These are phyloP conservation scores for Lonchura striata DNA, from an alignment of 2,113 vertebrate genomes.

Conservation along the genomic window DNA sequence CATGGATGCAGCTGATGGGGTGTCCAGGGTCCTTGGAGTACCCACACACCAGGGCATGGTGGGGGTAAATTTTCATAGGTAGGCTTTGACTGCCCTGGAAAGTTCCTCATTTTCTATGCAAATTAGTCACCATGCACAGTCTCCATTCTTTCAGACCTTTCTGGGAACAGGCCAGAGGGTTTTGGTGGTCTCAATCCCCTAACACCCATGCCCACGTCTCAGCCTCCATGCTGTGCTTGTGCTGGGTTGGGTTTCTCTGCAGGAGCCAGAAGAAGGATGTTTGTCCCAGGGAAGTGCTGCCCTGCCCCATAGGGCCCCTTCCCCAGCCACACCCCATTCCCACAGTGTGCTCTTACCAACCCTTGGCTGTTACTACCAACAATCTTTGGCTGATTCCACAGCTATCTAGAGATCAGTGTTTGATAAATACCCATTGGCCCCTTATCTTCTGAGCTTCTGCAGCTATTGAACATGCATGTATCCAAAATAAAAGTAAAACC, in stretches of 20 bases:
- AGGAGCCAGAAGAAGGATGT: not conserved
- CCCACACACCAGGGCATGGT: not conserved
- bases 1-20: not conserved
- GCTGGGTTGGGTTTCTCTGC: not conserved
- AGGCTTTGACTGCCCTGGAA: not conserved
- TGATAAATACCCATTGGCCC: not conserved
- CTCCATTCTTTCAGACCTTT: not conserved
- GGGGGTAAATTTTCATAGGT: not conserved
- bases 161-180: not conserved
- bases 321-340: not conserved
- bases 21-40: too few relatives aligned
- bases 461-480: rapidly evolving
- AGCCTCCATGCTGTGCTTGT: not conserved
- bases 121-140: not conserved
- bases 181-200: not conserved
- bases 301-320: not conserved
- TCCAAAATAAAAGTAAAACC: not conserved
- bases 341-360: not conserved
- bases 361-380: not conserved
- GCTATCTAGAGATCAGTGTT: not conserved
- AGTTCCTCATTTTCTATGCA: not conserved
- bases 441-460: not conserved
- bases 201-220: too few relatives aligned
- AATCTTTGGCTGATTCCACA: not conserved
- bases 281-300: not conserved